These are phyloP conservation scores for Aplodontia rufa DNA, from an alignment of 2,113 vertebrate genomes.

Conservation along the genomic window DNA sequence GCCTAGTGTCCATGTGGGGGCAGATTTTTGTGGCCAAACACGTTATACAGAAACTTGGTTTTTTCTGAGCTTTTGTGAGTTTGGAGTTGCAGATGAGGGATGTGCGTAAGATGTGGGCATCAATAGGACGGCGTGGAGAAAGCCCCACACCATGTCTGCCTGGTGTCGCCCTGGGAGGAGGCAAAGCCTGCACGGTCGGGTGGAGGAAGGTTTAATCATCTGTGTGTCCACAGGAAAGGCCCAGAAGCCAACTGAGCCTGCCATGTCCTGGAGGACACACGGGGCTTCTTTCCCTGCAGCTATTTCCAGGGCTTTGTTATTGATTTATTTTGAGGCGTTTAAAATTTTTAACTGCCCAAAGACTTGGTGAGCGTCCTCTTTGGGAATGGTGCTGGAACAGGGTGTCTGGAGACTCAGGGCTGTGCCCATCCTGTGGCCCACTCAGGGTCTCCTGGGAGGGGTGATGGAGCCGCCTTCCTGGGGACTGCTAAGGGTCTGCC, in stretches of 20 bases:
- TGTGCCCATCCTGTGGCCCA: accelerated
- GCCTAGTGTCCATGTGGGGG: neutral
- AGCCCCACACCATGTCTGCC: neutral
- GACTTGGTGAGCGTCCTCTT: neutral
- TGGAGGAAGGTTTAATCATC: too few relatives aligned
- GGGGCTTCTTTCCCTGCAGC: too few relatives aligned
- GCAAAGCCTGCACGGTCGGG: accelerated
- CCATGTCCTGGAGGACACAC: too few relatives aligned
- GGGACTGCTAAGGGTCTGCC: neutral
- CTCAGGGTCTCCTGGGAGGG: neutral
- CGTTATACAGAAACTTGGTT: neutral
- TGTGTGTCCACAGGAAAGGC: neutral
- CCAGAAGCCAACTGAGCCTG: too few relatives aligned
- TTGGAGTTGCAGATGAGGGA: neutral
- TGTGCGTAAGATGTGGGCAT: accelerated
- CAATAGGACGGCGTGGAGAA: accelerated
- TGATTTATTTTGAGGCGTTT: neutral
- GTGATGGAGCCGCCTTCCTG: neutral
- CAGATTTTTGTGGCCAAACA: neutral
- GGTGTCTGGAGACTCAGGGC: too few relatives aligned
- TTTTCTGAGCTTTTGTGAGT: neutral
- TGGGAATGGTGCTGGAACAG: neutral
- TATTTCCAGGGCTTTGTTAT: too few relatives aligned
- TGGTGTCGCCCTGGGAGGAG: neutral
- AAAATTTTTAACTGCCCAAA: neutral